phyloP scores from a whole-genome alignment of 1,140 invertebrate species.

The Drosophila prosaltans region DNA sequence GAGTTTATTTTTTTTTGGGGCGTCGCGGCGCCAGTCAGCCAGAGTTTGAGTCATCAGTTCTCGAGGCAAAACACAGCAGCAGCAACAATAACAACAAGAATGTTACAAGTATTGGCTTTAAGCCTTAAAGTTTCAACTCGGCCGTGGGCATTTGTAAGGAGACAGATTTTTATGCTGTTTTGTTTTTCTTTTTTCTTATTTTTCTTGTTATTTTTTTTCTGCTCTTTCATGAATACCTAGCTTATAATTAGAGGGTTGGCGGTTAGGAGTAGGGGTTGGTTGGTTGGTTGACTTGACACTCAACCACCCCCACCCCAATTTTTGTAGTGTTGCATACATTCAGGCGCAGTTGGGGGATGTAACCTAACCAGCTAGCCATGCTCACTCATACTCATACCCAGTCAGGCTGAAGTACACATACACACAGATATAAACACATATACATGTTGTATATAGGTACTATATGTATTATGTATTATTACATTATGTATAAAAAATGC shows the following conservation, averaged over 20 bases:
- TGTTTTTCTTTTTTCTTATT: background rate
- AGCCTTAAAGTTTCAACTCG: slow-evolving; percentile 57
- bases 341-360: slow-evolving; percentile 60
- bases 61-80: slow-evolving; percentile 10
- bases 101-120: slow-evolving; percentile 52
- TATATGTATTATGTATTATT: slow-evolving; percentile 30
- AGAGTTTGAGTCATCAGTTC: slow-evolving; percentile 77
- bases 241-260: slow-evolving; percentile 14
- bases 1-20: slow-evolving; percentile 9
- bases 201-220: slow-evolving; percentile 31
- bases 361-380: slow-evolving; percentile 58
- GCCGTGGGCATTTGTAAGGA: slow-evolving; percentile 18
- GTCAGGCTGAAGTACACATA: slow-evolving; percentile 28
- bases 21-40: slow-evolving; percentile 59
- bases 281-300: slow-evolving; percentile 8
- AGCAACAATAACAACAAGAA: slow-evolving; percentile 25
- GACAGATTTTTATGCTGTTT: slow-evolving; percentile 36
- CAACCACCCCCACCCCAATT: slow-evolving; percentile 52
- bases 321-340: slow-evolving; percentile 74
- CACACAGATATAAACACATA: slow-evolving; percentile 25
- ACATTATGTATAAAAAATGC: slow-evolving; percentile 10
- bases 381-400: slow-evolving; percentile 42
- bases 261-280: slow-evolving; percentile 24
- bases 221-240: slow-evolving; percentile 40
- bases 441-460: slow-evolving; percentile 52